Conservation (phyloP, 2,113 vertebrate genomes). For the Otocyon megalotis region DNA sequence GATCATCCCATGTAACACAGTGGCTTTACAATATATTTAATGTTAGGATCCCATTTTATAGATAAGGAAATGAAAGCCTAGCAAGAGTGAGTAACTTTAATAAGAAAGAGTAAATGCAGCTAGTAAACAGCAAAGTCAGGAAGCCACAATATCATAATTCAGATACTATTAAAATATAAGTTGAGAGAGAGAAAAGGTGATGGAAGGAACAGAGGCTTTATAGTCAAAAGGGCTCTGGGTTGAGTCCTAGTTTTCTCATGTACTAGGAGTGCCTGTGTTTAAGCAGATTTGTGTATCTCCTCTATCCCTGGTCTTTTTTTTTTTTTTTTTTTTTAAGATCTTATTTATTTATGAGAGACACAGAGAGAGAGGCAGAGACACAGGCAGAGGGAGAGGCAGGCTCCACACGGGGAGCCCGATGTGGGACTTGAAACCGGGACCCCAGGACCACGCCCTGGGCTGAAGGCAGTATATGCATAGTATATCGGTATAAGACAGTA, state of each 20-base stretch:
- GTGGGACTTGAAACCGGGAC: too few relatives aligned
- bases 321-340: too few relatives aligned
- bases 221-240: not conserved
- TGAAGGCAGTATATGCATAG: not conserved
- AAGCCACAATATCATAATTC: not conserved
- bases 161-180: not conserved
- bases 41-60: not conserved
- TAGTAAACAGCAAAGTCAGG: not conserved
- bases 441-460: too few relatives aligned
- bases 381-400: too few relatives aligned
- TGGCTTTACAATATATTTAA: not conserved
- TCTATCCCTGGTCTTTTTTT: not conserved
- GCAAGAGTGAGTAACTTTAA: not conserved
- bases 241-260: not conserved
- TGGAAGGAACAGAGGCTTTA: not conserved
- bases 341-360: too few relatives aligned
- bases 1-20: not conserved
- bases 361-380: too few relatives aligned
- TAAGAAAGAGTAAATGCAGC: not conserved
- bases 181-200: not conserved
- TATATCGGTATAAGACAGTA: not conserved
- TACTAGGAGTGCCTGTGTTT: not conserved
- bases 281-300: not conserved
- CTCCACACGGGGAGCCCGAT: too few relatives aligned
- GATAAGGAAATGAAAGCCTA: not conserved